These are phyloP conservation scores for Nycteola revayana DNA, from an alignment of 2,888 invertebrate genomes.

Conservation along the genomic window DNA sequence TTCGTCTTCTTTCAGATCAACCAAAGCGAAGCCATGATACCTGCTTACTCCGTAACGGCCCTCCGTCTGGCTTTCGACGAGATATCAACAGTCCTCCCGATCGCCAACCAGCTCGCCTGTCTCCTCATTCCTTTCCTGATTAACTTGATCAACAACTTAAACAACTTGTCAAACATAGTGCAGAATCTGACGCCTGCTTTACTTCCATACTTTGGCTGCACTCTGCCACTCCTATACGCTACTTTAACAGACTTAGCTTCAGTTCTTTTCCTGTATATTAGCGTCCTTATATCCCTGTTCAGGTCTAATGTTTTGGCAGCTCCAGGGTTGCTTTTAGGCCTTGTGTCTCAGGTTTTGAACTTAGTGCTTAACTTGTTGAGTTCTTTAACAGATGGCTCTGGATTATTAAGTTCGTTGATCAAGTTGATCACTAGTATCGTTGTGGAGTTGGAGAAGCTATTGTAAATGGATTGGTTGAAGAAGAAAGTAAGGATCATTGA, in stretches of 20 bases:
- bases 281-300: conserved; percentile 67
- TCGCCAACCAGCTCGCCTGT: conserved; percentile 67
- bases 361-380: conserved; percentile 59
- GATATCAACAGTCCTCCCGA: conserved; percentile 61
- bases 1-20: conserved; percentile 41
- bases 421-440: conserved; percentile 62
- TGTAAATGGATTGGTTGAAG: no score
- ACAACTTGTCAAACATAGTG: conserved; percentile 70
- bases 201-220: conserved; percentile 71
- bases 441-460: conserved; percentile 67
- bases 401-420: conserved; percentile 57
- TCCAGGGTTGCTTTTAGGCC: conserved; percentile 54
- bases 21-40: conserved; percentile 65
- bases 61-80: conserved; percentile 69
- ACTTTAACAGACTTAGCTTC: conserved; percentile 71
- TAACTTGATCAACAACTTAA: conserved; percentile 70
- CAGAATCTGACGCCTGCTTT: conserved; percentile 71
- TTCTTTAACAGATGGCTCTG: conserved; percentile 61
- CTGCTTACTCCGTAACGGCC: conserved; percentile 68
- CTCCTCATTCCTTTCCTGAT: conserved; percentile 67
- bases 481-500: no score
- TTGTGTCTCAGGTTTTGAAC: conserved; percentile 60
- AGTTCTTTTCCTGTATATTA: conserved; percentile 68
- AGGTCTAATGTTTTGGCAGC: conserved; percentile 68
- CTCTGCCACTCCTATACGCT: conserved; percentile 63